Base-by-base conservation (phyloP, 2,888 invertebrate species). In the Smittia aterrima region DNA sequence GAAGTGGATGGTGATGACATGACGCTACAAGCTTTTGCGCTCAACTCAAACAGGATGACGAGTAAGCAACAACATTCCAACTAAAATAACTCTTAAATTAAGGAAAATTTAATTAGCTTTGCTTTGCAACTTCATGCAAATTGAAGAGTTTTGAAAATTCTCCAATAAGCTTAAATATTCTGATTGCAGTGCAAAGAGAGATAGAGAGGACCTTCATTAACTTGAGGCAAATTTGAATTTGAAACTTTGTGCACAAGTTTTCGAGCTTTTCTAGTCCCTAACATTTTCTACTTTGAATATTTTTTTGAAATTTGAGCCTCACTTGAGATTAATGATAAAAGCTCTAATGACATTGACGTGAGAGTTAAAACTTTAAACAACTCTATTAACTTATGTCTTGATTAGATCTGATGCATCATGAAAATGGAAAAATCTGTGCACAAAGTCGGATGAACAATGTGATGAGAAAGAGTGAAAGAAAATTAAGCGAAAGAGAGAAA, bases 391-490 rank as follows among this genome's bases (percentile, higher is more conserved):
- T n/a, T n/a, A n/a, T n/a, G 32, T 32, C 32, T 32, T 9, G 32
- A 32, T 32, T 6, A 32, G 32, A 9, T 32, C 9, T 32, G 9
- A 6, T 32, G 32, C 32, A 32, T 32, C 32, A 9, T 3, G 32
- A 32, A 32, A 32, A 6, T 32, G 32, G 32, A 32, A 13, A n/a
- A 47, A 47, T 2, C 16, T 47, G 47, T 47, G 47, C 47, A 47
- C 47, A 47, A 47, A 47, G 16, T 6, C 2, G 11, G 47, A 47
- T n/a, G 47, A n/a, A 47, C 47, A 47, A 47, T 16, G n/a, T 22
- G 58, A 22, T 58, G n/a, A n/a, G n/a, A 58, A 58, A 22, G n/a
- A 58, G n/a, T 22, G 58, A 58, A 58, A 58, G 7, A 58, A 58
- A 58, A 58, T 6, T 58, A 58, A 58, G 58, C 22, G 58, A 58